Evolutionary conservation across 2,113 vertebrate genomes (phyloP).

Genomic region (Prunella fulvescens): DNA sequence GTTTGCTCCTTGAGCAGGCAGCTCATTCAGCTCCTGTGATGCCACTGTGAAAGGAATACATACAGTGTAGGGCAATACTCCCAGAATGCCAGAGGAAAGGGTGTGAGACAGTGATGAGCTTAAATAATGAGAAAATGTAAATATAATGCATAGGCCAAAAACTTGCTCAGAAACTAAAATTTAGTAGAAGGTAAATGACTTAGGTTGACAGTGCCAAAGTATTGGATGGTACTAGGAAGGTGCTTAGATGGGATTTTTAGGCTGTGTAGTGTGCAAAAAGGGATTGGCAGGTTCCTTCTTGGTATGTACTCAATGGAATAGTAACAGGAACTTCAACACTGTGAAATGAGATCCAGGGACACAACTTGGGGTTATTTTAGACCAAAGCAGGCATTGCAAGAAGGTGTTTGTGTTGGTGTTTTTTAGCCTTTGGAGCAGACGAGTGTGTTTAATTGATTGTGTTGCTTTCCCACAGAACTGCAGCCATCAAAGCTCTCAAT

Average conservation of each 20-base stretch:
- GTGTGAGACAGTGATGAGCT: background rate
- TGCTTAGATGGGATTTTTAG: fast-evolving
- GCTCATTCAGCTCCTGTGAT: background rate
- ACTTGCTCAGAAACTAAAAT: background rate
- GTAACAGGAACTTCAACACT: background rate
- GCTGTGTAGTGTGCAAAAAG: background rate
- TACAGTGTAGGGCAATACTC: fast-evolving
- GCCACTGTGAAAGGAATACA: background rate
- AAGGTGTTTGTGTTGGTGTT: background rate
- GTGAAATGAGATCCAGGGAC: background rate
- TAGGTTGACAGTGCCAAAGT: background rate
- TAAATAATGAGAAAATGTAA: background rate
- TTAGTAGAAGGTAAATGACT: background rate
- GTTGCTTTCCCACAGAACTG: slow-evolving; percentile 70
- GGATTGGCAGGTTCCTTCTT: background rate
- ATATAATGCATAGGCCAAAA: background rate
- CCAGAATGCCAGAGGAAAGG: background rate
- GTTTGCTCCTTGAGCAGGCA: background rate
- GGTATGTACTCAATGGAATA: background rate
- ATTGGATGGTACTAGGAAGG: background rate
- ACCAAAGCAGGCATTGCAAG: background rate
- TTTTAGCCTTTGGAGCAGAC: background rate
- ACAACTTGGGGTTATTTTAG: background rate
- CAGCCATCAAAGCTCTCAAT: slow-evolving; percentile 86
- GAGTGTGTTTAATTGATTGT: background rate